Evolutionary conservation across 2,113 vertebrate species (phyloP), one percentile per base, ranked within the genome.

Genomic region (Uria lomvia): DNA sequence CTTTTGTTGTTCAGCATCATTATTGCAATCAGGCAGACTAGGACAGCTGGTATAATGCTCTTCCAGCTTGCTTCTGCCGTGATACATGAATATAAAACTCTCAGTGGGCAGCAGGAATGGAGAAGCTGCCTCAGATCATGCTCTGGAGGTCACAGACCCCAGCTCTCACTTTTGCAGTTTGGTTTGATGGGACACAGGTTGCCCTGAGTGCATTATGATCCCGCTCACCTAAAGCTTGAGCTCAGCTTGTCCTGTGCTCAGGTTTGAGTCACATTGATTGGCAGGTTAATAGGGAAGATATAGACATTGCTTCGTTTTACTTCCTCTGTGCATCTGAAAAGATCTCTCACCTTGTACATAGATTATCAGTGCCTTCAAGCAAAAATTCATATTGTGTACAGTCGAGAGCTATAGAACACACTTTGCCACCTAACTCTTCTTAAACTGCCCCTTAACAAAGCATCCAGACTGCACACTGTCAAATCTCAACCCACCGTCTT

Each of bases 381-480:
- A 87, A 67, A 60, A 59, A 72, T 75, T 3, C 52, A 3, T 24
- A 30, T 6, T n/a, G 21, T 2, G 5, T 56, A 13, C 1, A 40
- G 21, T 4, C 40, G 34, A 65, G 62, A 68, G 5, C 23, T 65
- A 13, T 6, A 78, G 19, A 12, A 55, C 49, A 63, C 8, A 19
- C 4, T 67, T 38, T 62, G 63, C 24, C 22, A 12, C 42, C 47
- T 36, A 47, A 42, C 5, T 20, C 27, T 55, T 85, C n/a, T 60
- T 47, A 70, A 60, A 27, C 7, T 72, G 21, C 8, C n/a, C 40
- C 36, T 79, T 65, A 36, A 6, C 20, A 4, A 40, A 82, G 27
- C 34, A 75, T 8, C 15, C 24, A 55, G 21, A 8, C 23, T 49
- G 30, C 0, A 1, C 9, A 58, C 32, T n/a, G n/a, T 18, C n/a